A percentile compares a stretch with the other conserved stretches of the same genome.
Evolutionary conservation across 2,113 vertebrate species (phyloP).

Genomic region (Megaceryle maxima): DNA sequence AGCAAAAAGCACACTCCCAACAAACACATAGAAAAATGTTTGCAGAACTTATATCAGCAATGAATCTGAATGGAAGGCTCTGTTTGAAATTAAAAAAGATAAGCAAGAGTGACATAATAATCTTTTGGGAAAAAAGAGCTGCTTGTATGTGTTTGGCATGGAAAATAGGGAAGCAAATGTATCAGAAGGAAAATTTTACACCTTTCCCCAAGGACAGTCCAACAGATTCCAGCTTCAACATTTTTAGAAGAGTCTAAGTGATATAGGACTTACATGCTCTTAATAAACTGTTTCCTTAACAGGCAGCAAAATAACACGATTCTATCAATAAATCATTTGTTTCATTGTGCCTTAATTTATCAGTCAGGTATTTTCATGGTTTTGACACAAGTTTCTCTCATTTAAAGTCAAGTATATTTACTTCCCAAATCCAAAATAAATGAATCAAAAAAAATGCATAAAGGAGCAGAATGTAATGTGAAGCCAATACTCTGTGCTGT

Average conservation of each 20-base stretch:
- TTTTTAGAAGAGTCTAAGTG: background rate
- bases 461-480: background rate
- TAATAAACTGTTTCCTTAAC: background rate
- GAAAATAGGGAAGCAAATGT: background rate
- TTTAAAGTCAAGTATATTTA: background rate
- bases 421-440: background rate
- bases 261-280: background rate
- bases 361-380: background rate
- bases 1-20: constrained; percentile 13
- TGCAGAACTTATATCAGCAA: background rate
- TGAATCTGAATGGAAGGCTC: background rate
- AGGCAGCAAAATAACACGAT: background rate
- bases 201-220: background rate
- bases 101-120: background rate
- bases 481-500: background rate
- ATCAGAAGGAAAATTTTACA: background rate
- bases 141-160: background rate
- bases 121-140: background rate
- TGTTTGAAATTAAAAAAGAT: background rate
- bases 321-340: background rate
- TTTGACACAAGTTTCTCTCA: background rate
- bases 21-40: background rate
- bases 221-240: background rate
- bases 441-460: background rate
- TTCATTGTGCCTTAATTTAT: background rate